Conservation (phyloP, 2,113 vertebrate genomes). For the Thalassarche chlororhynchos region DNA sequence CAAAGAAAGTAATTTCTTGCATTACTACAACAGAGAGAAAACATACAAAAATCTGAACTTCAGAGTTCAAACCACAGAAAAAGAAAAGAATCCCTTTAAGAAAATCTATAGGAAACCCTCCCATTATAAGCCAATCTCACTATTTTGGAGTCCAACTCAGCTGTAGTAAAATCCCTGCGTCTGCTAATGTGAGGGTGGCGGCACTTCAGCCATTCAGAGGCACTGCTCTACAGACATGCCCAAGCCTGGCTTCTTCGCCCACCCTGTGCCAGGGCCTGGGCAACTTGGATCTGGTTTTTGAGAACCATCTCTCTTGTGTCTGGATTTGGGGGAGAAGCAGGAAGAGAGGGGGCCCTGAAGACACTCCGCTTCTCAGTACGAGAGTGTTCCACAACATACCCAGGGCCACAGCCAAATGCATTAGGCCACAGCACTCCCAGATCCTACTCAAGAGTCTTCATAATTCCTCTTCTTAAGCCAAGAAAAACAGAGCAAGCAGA, state of each 20-base stretch:
- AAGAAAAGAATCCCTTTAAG: background rate
- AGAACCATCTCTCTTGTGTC: background rate
- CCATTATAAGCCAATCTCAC: background rate
- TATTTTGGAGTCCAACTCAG: background rate
- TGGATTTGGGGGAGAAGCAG: background rate
- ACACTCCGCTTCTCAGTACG: background rate
- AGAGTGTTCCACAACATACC: background rate
- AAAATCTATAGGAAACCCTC: conserved; percentile 8
- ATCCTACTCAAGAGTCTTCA: conserved; percentile 42
- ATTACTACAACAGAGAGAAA: background rate
- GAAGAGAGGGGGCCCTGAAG: background rate
- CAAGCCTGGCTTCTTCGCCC: background rate
- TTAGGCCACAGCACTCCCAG: conserved; percentile 43
- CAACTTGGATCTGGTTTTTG: background rate
- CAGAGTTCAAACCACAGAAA: conserved; percentile 9
- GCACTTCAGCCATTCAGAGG: background rate
- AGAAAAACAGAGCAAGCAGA: conserved; percentile 66
- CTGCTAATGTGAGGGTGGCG: background rate
- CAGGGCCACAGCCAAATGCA: conserved; percentile 55
- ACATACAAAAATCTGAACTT: background rate
- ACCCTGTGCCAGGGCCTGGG: background rate
- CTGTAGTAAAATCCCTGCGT: background rate
- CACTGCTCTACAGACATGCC: background rate
- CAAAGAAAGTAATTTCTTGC: background rate
- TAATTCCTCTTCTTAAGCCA: conserved; percentile 50